Conservation (phyloP, 2,888 invertebrate genomes). For the Cryptocheilus praepositus region DNA sequence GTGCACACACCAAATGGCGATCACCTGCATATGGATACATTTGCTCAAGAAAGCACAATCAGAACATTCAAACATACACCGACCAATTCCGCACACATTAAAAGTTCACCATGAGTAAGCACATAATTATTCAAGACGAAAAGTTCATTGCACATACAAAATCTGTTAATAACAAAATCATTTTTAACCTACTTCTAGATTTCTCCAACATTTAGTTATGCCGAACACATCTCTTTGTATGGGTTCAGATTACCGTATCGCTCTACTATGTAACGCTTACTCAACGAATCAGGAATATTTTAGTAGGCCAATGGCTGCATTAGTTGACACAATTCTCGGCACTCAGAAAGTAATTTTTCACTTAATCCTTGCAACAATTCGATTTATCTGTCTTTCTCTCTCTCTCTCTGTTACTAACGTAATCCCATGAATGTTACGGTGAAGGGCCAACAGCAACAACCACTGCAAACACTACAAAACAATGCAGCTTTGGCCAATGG, state of each 20-base stretch:
- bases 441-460: slow-evolving; percentile 76
- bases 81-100: slow-evolving; percentile 87
- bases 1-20: slow-evolving; percentile 93
- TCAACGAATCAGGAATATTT: slow-evolving; percentile 95
- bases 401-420: too few relatives aligned
- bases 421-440: too few relatives aligned
- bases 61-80: slow-evolving; percentile 86
- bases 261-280: slow-evolving; percentile 95
- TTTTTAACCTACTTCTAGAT: slow-evolving; percentile 76
- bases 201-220: slow-evolving; percentile 88
- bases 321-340: slow-evolving; percentile 90
- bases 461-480: slow-evolving; percentile 75
- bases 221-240: slow-evolving; percentile 84
- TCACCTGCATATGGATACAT: slow-evolving; percentile 98
- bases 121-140: too few relatives aligned
- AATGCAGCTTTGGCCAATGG: slow-evolving; percentile 76
- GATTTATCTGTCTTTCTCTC: background rate
- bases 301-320: slow-evolving; percentile 92
- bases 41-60: slow-evolving; percentile 93
- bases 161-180: background rate
- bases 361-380: background rate
- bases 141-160: background rate
- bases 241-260: slow-evolving; percentile 92
- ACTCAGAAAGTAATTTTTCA: slow-evolving; percentile 77
- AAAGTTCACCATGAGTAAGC: slow-evolving; percentile 89